Evolutionary conservation across 2,888 invertebrate genomes (phyloP).

Genomic region (Nesidiocoris tenuis): DNA sequence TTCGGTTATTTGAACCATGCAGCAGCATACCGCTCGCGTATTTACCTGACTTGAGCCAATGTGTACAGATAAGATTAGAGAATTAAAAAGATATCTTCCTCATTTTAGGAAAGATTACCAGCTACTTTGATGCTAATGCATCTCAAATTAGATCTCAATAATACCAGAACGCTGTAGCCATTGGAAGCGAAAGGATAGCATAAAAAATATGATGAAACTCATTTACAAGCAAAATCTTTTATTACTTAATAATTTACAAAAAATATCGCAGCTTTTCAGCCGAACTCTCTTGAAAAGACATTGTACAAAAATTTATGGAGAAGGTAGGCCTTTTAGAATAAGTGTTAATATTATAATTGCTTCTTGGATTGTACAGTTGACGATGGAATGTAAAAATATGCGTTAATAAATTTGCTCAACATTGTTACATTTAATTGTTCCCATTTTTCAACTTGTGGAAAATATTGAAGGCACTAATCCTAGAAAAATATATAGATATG

Average conservation of each 20-base stretch:
- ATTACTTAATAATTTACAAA: slow-evolving; percentile 47
- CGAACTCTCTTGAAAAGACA: slow-evolving; percentile 37
- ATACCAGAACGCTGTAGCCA: too few species aligned
- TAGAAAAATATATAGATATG: neutral
- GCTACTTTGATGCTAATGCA: too few species aligned
- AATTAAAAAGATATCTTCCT: too few species aligned
- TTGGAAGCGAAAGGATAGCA: too few species aligned
- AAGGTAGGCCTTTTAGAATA: slow-evolving; percentile 2
- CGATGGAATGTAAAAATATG: slow-evolving; percentile 37
- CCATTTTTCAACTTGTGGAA: neutral
- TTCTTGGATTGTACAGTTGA: slow-evolving; percentile 10
- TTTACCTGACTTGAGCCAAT: too few species aligned
- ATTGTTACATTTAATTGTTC: slow-evolving; percentile 3
- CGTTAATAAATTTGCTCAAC: slow-evolving; percentile 15
- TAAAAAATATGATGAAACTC: too few species aligned
- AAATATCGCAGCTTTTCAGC: slow-evolving; percentile 44
- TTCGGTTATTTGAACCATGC: too few species aligned
- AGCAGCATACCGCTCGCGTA: too few species aligned
- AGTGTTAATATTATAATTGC: too few species aligned
- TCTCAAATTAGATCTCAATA: too few species aligned
- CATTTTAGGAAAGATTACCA: too few species aligned
- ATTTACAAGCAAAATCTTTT: slow-evolving; percentile 39
- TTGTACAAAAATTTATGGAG: slow-evolving; percentile 14
- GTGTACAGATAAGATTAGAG: too few species aligned
- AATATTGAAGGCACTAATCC: slow-evolving; percentile 23